Evolutionary conservation across 2,888 invertebrate species (phyloP).

Genomic region (Drosophila flavopinicola): DNA sequence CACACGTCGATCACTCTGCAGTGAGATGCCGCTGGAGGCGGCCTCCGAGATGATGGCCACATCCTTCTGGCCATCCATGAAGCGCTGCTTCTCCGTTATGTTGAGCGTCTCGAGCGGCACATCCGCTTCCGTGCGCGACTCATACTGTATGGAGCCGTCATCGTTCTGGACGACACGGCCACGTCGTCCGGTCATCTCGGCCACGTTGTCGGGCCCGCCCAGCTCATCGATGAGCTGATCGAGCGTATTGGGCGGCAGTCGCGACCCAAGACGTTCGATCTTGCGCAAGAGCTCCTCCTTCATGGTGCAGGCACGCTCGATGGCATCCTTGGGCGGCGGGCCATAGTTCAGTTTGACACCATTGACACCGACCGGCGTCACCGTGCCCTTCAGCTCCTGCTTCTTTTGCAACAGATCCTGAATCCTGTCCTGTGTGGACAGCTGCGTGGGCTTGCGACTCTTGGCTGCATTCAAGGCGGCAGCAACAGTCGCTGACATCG

Average conservation of each 20-base stretch:
- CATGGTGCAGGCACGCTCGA: constrained; percentile 95
- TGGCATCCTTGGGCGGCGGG: constrained; percentile 91
- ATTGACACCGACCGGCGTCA: constrained; percentile 82
- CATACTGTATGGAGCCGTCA: constrained; percentile 96
- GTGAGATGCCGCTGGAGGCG: constrained; percentile 98
- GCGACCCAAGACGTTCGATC: constrained; percentile 93
- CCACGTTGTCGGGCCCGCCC: constrained; percentile 98
- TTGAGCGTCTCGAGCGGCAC: constrained; percentile 98
- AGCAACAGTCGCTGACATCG: constrained; percentile 56
- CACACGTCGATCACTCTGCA: constrained; percentile 97
- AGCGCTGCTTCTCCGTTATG: constrained; percentile 94
- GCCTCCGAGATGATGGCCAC: constrained; percentile 99
- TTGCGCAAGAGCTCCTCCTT: constrained; percentile 94
- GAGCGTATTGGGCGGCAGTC: constrained; percentile 97
- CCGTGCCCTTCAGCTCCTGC: constrained; percentile 82
- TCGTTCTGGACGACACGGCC: constrained; percentile 96
- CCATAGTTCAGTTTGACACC: constrained; percentile 83
- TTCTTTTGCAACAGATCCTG: constrained; percentile 87
- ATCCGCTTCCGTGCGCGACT: constrained; percentile 96
- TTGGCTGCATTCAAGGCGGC: constrained; percentile 67
- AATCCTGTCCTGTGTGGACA: constrained; percentile 91
- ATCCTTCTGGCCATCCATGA: constrained; percentile 99
- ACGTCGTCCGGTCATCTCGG: constrained; percentile 99
- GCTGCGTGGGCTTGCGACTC: constrained; percentile 73
- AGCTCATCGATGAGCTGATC: constrained; percentile 99